phyloP scores from a whole-genome alignment of 1,140 invertebrate species.

The Brachionus rubens region DNA sequence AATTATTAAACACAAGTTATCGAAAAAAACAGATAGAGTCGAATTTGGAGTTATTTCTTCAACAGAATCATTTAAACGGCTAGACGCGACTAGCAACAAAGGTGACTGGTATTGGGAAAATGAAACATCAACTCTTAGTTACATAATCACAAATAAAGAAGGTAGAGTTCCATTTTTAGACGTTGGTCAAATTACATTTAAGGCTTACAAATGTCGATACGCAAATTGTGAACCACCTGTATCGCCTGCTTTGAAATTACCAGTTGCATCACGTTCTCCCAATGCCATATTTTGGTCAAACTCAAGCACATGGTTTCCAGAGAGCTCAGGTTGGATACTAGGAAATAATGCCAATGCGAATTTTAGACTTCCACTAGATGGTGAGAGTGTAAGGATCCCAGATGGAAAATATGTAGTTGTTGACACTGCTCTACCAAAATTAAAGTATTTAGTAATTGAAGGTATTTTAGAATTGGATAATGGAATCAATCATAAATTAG shows the following conservation, averaged over 20 bases:
- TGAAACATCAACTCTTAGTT: neutral
- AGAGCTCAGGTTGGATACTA: neutral
- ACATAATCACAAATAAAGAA: constrained; percentile 1
- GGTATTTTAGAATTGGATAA: constrained; percentile 37
- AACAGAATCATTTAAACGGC: constrained; percentile 14
- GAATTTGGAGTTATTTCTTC: neutral
- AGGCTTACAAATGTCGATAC: constrained; percentile 26
- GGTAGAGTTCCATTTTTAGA: neutral
- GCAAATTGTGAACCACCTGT: constrained; percentile 27
- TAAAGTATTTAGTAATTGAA: constrained; percentile 25
- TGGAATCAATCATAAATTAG: constrained; percentile 47
- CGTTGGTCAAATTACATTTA: neutral
- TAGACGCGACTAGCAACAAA: neutral
- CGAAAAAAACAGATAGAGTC: constrained; percentile 15
- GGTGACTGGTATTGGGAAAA: constrained; percentile 39
- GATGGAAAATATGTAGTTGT: constrained; percentile 33
- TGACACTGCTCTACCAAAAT: neutral
- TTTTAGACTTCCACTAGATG: neutral
- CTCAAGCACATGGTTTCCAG: constrained; percentile 7
- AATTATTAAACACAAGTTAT: neutral
- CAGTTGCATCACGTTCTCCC: neutral
- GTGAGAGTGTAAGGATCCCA: constrained; percentile 8
- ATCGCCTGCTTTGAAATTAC: constrained; percentile 7
- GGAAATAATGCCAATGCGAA: neutral
- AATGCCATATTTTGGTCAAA: constrained; percentile 37